phyloP scores from a whole-genome alignment of 2,888 invertebrate genomes.

The Perdita meconis region DNA sequence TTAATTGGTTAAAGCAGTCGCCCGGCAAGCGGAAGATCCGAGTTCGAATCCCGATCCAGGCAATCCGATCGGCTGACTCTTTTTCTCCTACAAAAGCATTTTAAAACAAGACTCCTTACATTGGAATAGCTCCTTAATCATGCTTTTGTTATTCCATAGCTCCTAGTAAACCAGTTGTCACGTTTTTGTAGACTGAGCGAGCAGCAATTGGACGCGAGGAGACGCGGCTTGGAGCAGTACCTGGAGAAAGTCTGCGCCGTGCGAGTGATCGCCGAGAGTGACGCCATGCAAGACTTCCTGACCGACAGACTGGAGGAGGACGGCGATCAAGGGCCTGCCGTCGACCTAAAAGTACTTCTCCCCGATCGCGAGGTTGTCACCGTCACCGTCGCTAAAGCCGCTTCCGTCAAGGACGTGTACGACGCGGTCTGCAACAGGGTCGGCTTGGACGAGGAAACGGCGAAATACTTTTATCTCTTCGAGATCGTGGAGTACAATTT shows the following conservation, averaged over 20 bases:
- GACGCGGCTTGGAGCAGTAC: slow-evolving; percentile 98
- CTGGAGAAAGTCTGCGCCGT: slow-evolving; percentile 99
- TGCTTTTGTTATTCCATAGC: too few species aligned
- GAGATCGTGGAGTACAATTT: slow-evolving; percentile 99
- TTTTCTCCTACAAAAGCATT: too few species aligned
- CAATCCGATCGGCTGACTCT: too few species aligned
- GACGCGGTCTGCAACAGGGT: slow-evolving; percentile 94
- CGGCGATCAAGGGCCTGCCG: slow-evolving; percentile 88
- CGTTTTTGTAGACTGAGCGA: slow-evolving; percentile 94
- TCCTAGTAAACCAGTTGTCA: too few species aligned
- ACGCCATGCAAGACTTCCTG: slow-evolving; percentile 98
- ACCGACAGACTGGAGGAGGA: slow-evolving; percentile 94
- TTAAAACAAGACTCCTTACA: too few species aligned
- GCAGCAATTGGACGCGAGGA: slow-evolving; percentile 97
- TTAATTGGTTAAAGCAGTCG: too few species aligned
- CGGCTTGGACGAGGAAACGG: slow-evolving; percentile 91
- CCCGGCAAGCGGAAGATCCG: too few species aligned
- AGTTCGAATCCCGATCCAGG: too few species aligned
- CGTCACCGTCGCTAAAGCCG: slow-evolving; percentile 94
- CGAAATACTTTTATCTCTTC: slow-evolving; percentile 97
- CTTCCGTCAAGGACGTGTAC: slow-evolving; percentile 96
- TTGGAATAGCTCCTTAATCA: too few species aligned
- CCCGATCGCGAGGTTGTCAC: slow-evolving; percentile 96
- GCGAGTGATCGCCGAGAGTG: slow-evolving; percentile 98
- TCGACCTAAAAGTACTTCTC: slow-evolving; percentile 92